Evolutionary conservation across 2,888 invertebrate species (phyloP), one percentile per base, ranked within the genome.

Genomic region (Ferrisia virgata): DNA sequence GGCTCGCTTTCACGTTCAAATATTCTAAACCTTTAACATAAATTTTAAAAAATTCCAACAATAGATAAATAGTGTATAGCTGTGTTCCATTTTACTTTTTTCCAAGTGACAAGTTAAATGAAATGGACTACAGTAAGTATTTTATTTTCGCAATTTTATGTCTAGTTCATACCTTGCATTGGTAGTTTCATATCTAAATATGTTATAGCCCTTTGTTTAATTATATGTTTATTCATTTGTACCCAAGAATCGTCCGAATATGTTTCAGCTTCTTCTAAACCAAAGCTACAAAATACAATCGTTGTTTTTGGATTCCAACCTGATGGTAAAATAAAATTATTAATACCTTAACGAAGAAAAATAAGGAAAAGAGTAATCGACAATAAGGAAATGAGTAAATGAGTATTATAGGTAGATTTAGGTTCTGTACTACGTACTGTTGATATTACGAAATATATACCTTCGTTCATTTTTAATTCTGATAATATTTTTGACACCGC

Each of bases 401-500:
- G n/a, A n/a, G n/a, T n/a, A n/a, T n/a, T n/a, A n/a, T n/a, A n/a
- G n/a, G n/a, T n/a, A n/a, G n/a, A n/a, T n/a, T n/a, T n/a, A n/a
- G n/a, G n/a, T n/a, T n/a, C n/a, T 47, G 47, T 15, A n/a, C 3
- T 18, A 3, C 5, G 4, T 36, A 36, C 8, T 36, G 8, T 36
- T 47, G 5, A n/a, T 47, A 47, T n/a, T n/a, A 47, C 6, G 47
- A n/a, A 18, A 22, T 18, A 53, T 53, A 47, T 64, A 22, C 64
- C 64, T 28, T 72, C 69, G 11, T 69, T 69, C 13, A 31, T n/a
- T 80, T 69, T 84, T 2, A 80, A n/a, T 39, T 84, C 80, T 18
- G 84, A 47, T 31, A 84, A 84, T 39, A 64, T 15, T 84, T 79
- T 84, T 18, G 64, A 79, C 5, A 84, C 64, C 36, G 22, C 80